These are phyloP conservation scores for Cladorhizidae sp. DNA, from an alignment of 37 sponge, comb jelly and placozoan genomes.

Conservation along the genomic window DNA sequence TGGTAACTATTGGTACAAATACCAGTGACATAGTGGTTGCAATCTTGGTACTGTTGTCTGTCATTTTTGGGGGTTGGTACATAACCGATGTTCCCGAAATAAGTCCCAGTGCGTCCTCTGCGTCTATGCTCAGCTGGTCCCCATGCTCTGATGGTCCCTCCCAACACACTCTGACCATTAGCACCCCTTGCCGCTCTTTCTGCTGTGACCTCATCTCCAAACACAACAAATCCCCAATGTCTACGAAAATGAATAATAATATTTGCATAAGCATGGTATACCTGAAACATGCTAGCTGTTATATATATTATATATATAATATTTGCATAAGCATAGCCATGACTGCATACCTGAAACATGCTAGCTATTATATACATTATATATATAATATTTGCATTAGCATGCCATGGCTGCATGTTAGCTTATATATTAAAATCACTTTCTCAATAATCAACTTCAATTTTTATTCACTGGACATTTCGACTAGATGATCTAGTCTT, in stretches of 20 bases:
- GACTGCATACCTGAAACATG: too few species aligned
- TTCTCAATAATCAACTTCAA: too few species aligned
- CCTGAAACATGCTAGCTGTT: too few species aligned
- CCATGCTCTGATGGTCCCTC: neutral
- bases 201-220: neutral
- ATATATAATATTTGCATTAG: too few species aligned
- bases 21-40: neutral
- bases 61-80: neutral
- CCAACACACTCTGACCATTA: neutral
- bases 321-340: too few species aligned
- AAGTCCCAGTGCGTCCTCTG: neutral
- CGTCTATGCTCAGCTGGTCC: neutral
- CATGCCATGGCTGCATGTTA: too few species aligned
- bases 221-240: conserved; percentile 2
- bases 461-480: too few species aligned
- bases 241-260: neutral
- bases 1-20: neutral
- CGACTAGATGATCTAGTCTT: too few species aligned
- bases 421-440: too few species aligned
- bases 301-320: too few species aligned
- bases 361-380: too few species aligned
- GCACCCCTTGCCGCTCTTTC: neutral
- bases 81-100: neutral
- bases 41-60: neutral
- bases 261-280: too few species aligned